phyloP scores from a whole-genome alignment of 2,797 vertebrate genomes.

The Macropodus opercularis region DNA sequence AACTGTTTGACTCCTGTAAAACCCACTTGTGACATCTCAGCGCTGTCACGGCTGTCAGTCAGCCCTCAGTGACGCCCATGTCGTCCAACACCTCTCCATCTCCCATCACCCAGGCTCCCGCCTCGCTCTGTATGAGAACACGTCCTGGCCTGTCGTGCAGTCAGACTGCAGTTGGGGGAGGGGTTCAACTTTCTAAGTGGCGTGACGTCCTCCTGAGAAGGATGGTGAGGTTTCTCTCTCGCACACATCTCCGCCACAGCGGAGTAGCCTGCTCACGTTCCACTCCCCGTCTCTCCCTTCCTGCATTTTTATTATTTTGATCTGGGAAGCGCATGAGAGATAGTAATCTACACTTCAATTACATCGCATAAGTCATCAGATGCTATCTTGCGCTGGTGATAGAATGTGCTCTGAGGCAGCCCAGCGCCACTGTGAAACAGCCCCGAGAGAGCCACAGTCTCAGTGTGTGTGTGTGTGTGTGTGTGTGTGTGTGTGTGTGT shows the following conservation, averaged over 20 bases:
- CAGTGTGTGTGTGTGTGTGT: constrained; percentile 56
- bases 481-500: constrained; percentile 41
- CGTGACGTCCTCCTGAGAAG: constrained; percentile 60
- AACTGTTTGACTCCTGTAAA: constrained; percentile 58
- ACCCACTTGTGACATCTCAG: constrained; percentile 58
- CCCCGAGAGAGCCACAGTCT: constrained; percentile 70
- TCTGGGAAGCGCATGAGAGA: constrained; percentile 78
- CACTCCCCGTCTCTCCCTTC: constrained; percentile 51
- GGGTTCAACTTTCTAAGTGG: constrained; percentile 67
- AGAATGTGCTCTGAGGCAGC: constrained; percentile 79
- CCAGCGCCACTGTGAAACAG: constrained; percentile 75
- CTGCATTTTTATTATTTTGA: constrained; percentile 79
- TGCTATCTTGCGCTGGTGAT: constrained; percentile 79
- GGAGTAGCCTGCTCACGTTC: constrained; percentile 60
- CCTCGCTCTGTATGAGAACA: constrained; percentile 59
- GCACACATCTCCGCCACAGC: constrained; percentile 49
- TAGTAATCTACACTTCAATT: constrained; percentile 84
- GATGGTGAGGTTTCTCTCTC: constrained; percentile 54
- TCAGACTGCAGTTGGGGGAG: constrained; percentile 46
- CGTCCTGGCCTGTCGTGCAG: constrained; percentile 70
- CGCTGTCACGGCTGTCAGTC: constrained; percentile 74
- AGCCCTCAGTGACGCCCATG: constrained; percentile 57
- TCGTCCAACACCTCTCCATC: constrained; percentile 66
- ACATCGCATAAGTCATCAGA: constrained; percentile 82
- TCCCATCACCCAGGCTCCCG: constrained; percentile 56